A percentile compares a stretch with the other conserved stretches of the same genome.
phyloP scores from a whole-genome alignment of 2,113 vertebrate genomes.

The Prietella phreatophila region DNA sequence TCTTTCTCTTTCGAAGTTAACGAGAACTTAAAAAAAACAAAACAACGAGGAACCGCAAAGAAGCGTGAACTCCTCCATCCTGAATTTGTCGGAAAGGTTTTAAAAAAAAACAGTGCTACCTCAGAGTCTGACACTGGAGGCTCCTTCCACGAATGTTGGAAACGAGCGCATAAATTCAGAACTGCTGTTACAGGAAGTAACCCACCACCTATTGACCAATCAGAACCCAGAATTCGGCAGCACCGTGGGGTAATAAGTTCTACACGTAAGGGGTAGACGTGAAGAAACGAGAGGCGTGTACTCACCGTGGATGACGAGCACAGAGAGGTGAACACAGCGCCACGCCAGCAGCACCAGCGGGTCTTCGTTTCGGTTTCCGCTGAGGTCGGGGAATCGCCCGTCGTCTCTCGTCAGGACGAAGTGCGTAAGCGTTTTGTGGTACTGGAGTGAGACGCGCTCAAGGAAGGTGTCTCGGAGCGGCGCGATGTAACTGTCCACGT shows the following conservation, averaged over 20 bases:
- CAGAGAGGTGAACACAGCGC: constrained; percentile 90
- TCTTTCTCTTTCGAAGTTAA: too few relatives aligned
- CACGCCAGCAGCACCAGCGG: constrained; percentile 94
- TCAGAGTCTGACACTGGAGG: too few relatives aligned
- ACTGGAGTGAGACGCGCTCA: constrained; percentile 97
- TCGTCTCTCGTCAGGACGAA: constrained; percentile 95
- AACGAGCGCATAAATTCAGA: not conserved
- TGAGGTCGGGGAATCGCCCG: constrained; percentile 92
- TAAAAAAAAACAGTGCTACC: too few relatives aligned
- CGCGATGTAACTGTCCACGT: constrained; percentile 92
- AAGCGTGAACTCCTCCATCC: too few relatives aligned
- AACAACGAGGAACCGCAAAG: too few relatives aligned
- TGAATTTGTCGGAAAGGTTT: too few relatives aligned
- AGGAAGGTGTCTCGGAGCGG: constrained; percentile 87
- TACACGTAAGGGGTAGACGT: not conserved
- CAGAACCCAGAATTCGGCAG: not conserved
- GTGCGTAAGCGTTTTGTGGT: constrained; percentile 95
- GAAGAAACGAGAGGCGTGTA: not conserved
- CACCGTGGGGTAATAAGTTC: not conserved
- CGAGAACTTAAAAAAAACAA: too few relatives aligned
- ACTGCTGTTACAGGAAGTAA: not conserved
- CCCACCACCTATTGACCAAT: not conserved
- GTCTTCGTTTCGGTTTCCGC: constrained; percentile 92
- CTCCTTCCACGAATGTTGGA: too few relatives aligned
- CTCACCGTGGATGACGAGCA: constrained; percentile 87